Evolutionary conservation across 2,113 vertebrate genomes (phyloP).

Genomic region (Octodon degus): DNA sequence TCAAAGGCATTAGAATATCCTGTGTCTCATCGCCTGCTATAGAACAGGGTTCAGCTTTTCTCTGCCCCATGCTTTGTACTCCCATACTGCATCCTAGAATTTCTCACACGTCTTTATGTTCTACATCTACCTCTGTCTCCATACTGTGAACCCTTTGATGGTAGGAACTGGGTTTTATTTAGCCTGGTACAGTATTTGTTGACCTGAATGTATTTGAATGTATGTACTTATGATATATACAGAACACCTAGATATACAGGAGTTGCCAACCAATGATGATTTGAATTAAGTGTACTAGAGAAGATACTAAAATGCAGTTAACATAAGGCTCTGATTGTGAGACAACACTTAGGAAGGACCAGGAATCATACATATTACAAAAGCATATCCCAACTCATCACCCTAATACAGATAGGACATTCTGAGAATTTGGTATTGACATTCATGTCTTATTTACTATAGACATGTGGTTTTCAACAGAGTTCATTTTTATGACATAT

Average conservation of each 20-base stretch:
- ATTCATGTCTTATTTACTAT: constrained; percentile 4
- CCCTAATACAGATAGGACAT: constrained; percentile 7
- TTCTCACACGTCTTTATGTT: constrained; percentile 27
- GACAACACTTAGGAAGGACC: constrained; percentile 37
- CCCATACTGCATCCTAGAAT: not conserved
- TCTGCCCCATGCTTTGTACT: constrained; percentile 53
- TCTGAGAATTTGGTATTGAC: not conserved
- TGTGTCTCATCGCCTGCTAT: not conserved
- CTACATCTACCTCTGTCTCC: constrained; percentile 36
- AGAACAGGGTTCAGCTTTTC: constrained; percentile 37
- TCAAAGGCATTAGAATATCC: constrained; percentile 66
- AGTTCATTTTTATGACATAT: constrained; percentile 56
- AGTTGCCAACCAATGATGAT: constrained; percentile 47
- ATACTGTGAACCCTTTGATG: constrained; percentile 33
- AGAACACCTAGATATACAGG: constrained; percentile 44
- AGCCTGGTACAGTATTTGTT: constrained; percentile 38
- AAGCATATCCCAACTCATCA: not conserved
- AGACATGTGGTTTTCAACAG: constrained; percentile 34
- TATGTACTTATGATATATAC: not conserved
- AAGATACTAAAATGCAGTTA: constrained; percentile 46
- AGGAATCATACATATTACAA: constrained; percentile 33
- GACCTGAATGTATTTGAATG: constrained; percentile 57
- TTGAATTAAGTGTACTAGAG: constrained; percentile 47
- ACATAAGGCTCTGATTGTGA: constrained; percentile 20
- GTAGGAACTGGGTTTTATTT: constrained; percentile 61